Base-by-base conservation (phyloP, 2,888 invertebrate genomes). In the Acronicta leporina region DNA sequence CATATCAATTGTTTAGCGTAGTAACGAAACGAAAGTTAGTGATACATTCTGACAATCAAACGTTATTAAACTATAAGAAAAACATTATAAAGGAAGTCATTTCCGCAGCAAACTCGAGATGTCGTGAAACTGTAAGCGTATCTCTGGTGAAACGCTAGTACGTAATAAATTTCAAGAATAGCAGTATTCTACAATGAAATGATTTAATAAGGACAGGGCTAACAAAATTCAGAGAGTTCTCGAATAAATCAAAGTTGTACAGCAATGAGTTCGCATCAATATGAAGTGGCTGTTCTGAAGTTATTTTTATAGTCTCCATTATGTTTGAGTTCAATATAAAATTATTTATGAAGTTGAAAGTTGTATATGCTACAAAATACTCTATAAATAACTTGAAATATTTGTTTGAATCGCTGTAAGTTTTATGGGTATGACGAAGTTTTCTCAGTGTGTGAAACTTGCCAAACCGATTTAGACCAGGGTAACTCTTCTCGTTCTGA, bases 221-320 rank as follows among this genome's bases (percentile, higher is more conserved):
- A 63, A 53, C 63, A 65, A 70, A 57, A 67, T 58, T 71, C 57
- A 64, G 38, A 68, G 48, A 73, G 65, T 75, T 77, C 33, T 57
- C 48, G 56, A 62, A 77, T 75, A 73, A 77, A 77, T 75, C 65
- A 68, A 59, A 68, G 40, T 68, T 63, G 45, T 43, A 55, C 61
- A 30, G 41, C 20, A 20, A 47, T 58, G 59, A 56, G 52, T 57
- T 48, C 60, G 54, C 57, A 58, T 67, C 62, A 60, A 66, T 69
- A 75, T 76, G 55, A 66, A 59, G 59, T 62, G 61, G 61, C 56
- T 53, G 53, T 57, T 63, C 56, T 56, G 45, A 65, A 68, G 63
- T 68, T 60, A 68, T 60, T 68, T 73, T 65, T 75, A 72, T 64
- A 42, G 46, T 59, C 55, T 48, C 57, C 47, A 63, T 63, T 58